Conservation (phyloP, 2,113 vertebrate genomes). For the Galbula dea region DNA sequence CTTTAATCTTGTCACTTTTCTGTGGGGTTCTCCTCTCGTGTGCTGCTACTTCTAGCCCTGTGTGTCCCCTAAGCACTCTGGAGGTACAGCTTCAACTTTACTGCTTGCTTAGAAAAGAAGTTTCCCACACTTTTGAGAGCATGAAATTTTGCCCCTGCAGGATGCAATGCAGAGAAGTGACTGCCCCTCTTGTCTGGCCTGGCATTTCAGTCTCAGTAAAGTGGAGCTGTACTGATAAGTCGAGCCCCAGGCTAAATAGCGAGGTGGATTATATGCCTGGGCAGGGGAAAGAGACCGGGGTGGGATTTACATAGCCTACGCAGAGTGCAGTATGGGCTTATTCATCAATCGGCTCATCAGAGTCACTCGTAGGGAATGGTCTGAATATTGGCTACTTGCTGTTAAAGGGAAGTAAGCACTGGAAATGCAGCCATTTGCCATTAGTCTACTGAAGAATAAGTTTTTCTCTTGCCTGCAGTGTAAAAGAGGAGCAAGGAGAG, state of each 20-base stretch:
- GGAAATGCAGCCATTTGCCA: neutral
- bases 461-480: neutral
- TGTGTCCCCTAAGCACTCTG: neutral
- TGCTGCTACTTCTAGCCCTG: conserved; percentile 31
- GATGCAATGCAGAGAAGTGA: neutral
- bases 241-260: neutral
- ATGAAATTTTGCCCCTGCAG: neutral
- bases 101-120: neutral
- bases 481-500: neutral
- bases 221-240: neutral
- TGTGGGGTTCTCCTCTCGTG: conserved; percentile 37
- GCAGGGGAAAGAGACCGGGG: neutral
- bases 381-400: neutral
- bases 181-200: neutral
- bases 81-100: neutral
- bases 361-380: neutral
- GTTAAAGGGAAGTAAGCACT: neutral
- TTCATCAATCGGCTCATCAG: neutral
- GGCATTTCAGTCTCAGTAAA: conserved; percentile 1
- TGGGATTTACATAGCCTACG: neutral
- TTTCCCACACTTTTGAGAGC: neutral
- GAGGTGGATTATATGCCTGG: neutral
- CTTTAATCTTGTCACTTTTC: conserved; percentile 68
- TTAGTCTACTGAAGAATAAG: neutral
- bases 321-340: neutral